These are phyloP conservation scores for Itoplectis maculator DNA, from an alignment of 2,888 invertebrate species.

Conservation along the genomic window DNA sequence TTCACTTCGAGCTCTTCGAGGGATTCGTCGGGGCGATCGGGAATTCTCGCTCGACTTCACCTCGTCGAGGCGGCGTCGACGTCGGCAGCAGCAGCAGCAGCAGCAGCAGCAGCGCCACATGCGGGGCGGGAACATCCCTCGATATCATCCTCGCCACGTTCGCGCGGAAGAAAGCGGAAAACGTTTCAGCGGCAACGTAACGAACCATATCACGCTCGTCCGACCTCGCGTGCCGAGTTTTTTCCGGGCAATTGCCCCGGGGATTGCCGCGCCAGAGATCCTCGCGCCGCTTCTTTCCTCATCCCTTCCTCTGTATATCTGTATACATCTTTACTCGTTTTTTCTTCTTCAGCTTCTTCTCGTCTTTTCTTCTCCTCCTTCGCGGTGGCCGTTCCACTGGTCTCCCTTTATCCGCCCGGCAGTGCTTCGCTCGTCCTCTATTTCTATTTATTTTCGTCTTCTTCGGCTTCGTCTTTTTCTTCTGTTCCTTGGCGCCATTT, in stretches of 20 bases:
- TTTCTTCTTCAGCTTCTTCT: slow-evolving; percentile 6
- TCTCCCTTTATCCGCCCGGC: slow-evolving; percentile 25
- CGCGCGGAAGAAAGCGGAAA: slow-evolving; percentile 12
- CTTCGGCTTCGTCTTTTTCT: no score
- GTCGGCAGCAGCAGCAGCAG: not conserved
- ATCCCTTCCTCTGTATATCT: not conserved
- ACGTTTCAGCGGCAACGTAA: slow-evolving; percentile 42
- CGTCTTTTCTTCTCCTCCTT: slow-evolving; percentile 12
- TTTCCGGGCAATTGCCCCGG: slow-evolving; percentile 71
- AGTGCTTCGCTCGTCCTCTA: slow-evolving; percentile 38
- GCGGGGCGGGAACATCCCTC: slow-evolving; percentile 37
- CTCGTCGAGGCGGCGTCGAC: not conserved
- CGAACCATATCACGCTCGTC: slow-evolving; percentile 66
- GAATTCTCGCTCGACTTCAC: slow-evolving; percentile 32
- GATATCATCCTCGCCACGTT: slow-evolving; percentile 14
- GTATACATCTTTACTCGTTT: not conserved
- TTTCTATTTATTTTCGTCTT: slow-evolving; percentile 37
- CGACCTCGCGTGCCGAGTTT: slow-evolving; percentile 66
- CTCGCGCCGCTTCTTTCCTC: slow-evolving; percentile 38
- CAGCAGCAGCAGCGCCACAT: slow-evolving; percentile 20
- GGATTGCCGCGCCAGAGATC: slow-evolving; percentile 65
- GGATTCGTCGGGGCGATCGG: not conserved
- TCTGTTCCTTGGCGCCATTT: not conserved
- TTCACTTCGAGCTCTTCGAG: not conserved
- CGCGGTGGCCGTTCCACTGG: slow-evolving; percentile 19